Conservation (phyloP, 2,113 vertebrate genomes). For the Turdus rufiventris region DNA sequence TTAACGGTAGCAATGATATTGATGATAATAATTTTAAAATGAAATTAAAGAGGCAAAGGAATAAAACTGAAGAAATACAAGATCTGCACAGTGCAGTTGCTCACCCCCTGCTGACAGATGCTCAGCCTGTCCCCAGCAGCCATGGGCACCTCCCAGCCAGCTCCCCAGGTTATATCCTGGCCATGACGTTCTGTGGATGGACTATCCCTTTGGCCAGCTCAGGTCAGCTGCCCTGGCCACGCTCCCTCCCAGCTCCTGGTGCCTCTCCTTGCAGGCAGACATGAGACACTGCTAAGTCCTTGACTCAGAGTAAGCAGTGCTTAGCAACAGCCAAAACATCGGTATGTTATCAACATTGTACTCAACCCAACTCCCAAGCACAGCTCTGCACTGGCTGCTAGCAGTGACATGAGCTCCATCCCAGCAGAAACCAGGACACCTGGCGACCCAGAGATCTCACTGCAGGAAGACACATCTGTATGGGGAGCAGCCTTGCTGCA, state of each 20-base stretch:
- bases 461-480: background rate
- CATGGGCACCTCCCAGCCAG: background rate
- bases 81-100: background rate
- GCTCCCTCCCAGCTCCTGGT: background rate
- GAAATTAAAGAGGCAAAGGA: background rate
- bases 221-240: background rate
- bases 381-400: background rate
- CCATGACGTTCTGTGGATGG: background rate
- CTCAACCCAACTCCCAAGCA: background rate
- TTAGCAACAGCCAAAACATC: background rate
- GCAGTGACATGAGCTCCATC: background rate
- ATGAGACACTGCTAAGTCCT: background rate
- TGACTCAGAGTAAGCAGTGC: background rate
- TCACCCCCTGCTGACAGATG: background rate
- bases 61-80: background rate
- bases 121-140: background rate
- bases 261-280: background rate
- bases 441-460: background rate
- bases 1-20: too few species aligned
- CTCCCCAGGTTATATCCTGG: background rate
- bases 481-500: background rate
- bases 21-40: background rate
- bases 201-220: background rate
- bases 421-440: background rate
- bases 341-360: background rate